Evolutionary conservation across 1,140 invertebrate genomes (phyloP).

Genomic region (Rhopalosiphum padi): DNA sequence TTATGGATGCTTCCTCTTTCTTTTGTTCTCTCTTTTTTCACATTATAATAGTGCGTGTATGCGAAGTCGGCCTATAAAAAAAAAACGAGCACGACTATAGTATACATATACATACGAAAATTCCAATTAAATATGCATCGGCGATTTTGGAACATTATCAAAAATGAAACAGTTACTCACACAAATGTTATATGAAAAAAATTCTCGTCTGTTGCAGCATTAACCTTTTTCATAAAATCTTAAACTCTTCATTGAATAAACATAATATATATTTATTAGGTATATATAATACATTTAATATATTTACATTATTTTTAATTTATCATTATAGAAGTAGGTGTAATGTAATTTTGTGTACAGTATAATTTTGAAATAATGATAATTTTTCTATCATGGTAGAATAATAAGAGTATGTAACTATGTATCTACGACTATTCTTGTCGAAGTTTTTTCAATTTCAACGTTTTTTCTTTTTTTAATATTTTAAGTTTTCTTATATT

Average conservation of each 20-base stretch:
- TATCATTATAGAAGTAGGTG: background rate
- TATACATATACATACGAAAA: background rate
- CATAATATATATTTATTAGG: background rate
- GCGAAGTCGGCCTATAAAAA: constrained; percentile 34
- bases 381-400: background rate
- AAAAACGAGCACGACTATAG: background rate
- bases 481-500: constrained; percentile 27
- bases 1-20: constrained; percentile 29
- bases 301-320: background rate
- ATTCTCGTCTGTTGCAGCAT: background rate
- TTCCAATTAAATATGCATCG: constrained; percentile 44
- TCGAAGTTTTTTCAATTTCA: constrained; percentile 21
- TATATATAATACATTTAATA: background rate
- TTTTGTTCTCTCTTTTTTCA: constrained; percentile 28
- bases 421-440: background rate
- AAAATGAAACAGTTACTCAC: background rate
- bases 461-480: constrained; percentile 16
- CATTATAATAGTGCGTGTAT: background rate
- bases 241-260: background rate
- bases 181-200: background rate
- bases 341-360: background rate
- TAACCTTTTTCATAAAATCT: background rate
- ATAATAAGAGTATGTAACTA: background rate
- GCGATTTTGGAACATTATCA: constrained; percentile 44
- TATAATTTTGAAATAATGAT: background rate